Percentiles rank a stretch among this genome's conserved stretches.
Evolutionary conservation across 2,113 vertebrate genomes (phyloP).

Genomic region (Caranx melampygus): DNA sequence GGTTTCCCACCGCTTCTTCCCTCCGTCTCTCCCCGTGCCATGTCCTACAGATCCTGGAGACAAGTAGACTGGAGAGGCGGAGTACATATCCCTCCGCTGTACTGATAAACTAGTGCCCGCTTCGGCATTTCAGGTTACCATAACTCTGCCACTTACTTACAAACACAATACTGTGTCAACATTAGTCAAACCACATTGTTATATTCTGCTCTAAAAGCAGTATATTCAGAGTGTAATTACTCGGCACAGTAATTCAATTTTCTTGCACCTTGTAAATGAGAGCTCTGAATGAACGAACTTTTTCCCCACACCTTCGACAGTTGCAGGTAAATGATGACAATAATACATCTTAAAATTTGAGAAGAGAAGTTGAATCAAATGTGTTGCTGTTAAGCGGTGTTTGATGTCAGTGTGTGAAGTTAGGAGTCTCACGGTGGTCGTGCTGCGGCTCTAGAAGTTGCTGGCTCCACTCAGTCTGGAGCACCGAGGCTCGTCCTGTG

Average conservation of each 20-base stretch:
- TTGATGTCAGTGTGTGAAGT: slow-evolving; percentile 5
- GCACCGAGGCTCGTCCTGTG: slow-evolving; percentile 51
- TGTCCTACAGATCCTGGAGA: slow-evolving; percentile 77
- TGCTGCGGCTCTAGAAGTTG: slow-evolving; percentile 78
- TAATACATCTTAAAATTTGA: neutral
- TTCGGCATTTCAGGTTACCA: neutral
- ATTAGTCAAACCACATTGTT: fast-evolving
- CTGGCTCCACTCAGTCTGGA: slow-evolving; percentile 86
- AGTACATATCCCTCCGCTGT: slow-evolving; percentile 81
- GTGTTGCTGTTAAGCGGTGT: neutral
- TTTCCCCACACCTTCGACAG: neutral
- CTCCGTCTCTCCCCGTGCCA: slow-evolving; percentile 65
- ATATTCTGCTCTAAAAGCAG: fast-evolving
- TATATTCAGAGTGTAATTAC: neutral
- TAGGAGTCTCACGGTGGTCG: slow-evolving; percentile 65
- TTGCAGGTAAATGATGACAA: neutral
- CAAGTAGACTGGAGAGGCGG: slow-evolving; percentile 78
- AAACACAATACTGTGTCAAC: neutral
- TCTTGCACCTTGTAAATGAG: neutral
- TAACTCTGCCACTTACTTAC: fast-evolving
- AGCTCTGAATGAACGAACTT: slow-evolving; percentile 21
- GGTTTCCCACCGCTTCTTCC: slow-evolving; percentile 46
- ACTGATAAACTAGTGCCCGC: slow-evolving; percentile 64
- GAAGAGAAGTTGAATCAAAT: fast-evolving
- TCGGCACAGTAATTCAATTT: slow-evolving; percentile 16